Percentiles rank a stretch among this genome's conserved stretches.
Conservation (phyloP, 2,888 invertebrate genomes). For the Hypomecis atomaria region DNA sequence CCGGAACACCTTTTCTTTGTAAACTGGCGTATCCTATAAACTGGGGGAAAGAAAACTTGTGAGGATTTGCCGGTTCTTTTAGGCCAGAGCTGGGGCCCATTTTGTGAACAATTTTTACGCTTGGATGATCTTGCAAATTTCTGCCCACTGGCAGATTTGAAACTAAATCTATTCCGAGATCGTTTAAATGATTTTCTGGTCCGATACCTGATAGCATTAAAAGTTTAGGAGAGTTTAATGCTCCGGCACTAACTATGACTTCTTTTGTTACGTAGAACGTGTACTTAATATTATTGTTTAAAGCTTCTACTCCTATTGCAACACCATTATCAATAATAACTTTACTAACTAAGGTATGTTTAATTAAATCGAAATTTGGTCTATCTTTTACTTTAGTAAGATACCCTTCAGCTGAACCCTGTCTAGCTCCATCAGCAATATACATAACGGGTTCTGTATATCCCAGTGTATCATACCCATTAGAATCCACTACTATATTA, state of each 20-base stretch:
- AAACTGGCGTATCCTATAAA: no score
- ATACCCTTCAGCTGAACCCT: constrained; percentile 36
- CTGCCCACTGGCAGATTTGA: no score
- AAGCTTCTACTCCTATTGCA: constrained; percentile 34
- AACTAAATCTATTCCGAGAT: no score
- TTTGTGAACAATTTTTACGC: no score
- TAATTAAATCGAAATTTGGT: constrained; percentile 36
- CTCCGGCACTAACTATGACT: constrained; percentile 41
- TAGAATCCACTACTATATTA: constrained; percentile 32
- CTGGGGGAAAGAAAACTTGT: no score
- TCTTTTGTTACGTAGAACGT: constrained; percentile 38
- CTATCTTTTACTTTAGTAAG: constrained; percentile 24
- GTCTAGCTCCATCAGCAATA: constrained; percentile 30
- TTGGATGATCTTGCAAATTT: no score
- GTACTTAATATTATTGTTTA: constrained; percentile 20
- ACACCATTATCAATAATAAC: constrained; percentile 31
- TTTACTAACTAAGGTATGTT: constrained; percentile 33
- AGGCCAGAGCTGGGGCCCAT: no score
- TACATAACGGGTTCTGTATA: constrained; percentile 32
- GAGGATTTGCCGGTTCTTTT: no score
- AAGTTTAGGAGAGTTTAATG: constrained; percentile 42
- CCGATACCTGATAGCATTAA: constrained; percentile 20
- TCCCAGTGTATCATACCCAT: constrained; percentile 30
- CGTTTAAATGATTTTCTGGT: constrained; percentile 39
- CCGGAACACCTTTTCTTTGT: no score